phyloP scores from a whole-genome alignment of 2,888 invertebrate genomes.

The Empis stercorea region DNA sequence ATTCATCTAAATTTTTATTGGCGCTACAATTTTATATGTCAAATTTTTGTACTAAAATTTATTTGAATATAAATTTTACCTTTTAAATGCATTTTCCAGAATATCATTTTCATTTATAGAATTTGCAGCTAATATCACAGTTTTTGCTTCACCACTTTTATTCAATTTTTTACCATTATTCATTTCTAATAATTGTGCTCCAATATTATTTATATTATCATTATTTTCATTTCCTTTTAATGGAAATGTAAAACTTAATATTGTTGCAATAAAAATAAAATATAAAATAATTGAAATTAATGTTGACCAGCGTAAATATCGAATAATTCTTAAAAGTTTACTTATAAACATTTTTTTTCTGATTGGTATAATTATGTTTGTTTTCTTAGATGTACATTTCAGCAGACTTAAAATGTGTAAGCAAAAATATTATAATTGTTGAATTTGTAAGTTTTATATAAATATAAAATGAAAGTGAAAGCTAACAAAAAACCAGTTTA shows the following conservation, averaged over 20 bases:
- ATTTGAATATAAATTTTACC: constrained; percentile 26
- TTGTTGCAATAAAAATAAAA: background rate
- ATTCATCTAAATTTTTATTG: constrained; percentile 44
- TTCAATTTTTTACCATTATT: background rate
- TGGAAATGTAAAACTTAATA: background rate
- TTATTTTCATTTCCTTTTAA: background rate
- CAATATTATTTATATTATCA: background rate
- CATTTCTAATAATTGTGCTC: too few species aligned
- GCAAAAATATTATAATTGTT: background rate
- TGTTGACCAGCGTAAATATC: background rate
- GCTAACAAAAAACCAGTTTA: too few species aligned
- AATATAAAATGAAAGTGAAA: too few species aligned
- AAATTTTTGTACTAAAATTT: background rate
- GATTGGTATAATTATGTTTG: constrained; percentile 2
- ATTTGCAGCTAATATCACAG: constrained; percentile 39
- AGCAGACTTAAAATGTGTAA: background rate
- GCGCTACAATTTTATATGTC: constrained; percentile 40
- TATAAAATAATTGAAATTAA: constrained; percentile 1
- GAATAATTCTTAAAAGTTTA: background rate
- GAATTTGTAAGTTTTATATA: too few species aligned
- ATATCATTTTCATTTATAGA: constrained; percentile 36
- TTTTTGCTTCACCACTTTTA: constrained; percentile 36
- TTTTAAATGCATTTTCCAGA: constrained; percentile 38
- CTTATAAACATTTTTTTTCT: background rate
- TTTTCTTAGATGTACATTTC: background rate